A percentile compares a stretch with the other conserved stretches of the same genome.
phyloP scores from a whole-genome alignment of 1,140 invertebrate species.

The Antheraea pernyi region DNA sequence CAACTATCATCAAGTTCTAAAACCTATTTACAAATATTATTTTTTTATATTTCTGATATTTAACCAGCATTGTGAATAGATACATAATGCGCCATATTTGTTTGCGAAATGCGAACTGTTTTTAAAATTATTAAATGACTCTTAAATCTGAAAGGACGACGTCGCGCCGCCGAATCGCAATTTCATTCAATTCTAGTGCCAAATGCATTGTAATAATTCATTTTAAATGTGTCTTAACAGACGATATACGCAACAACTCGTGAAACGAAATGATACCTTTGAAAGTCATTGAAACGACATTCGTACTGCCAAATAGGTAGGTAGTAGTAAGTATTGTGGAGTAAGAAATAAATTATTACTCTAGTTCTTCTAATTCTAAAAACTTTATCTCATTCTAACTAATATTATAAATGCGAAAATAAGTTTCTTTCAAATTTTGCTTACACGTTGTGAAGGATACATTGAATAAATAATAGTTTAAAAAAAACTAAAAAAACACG shows the following conservation, averaged over 20 bases:
- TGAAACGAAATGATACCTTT: conserved; percentile 13
- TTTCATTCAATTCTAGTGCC: conserved; percentile 35
- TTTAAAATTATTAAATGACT: conserved; percentile 16
- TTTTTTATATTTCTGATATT: too few species aligned
- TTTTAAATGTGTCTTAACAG: conserved; percentile 38
- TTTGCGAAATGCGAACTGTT: neutral
- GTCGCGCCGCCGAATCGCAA: conserved; percentile 25
- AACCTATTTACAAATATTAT: neutral
- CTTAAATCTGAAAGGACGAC: conserved; percentile 20
- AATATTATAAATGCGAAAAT: too few species aligned
- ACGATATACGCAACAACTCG: conserved; percentile 25
- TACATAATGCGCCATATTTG: neutral
- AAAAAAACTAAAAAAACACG: too few species aligned
- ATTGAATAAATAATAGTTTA: too few species aligned
- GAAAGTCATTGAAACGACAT: conserved; percentile 17
- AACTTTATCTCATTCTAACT: too few species aligned
- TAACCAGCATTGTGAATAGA: too few species aligned
- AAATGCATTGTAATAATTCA: conserved; percentile 50
- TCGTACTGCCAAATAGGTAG: neutral
- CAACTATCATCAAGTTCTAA: conserved; percentile 3
- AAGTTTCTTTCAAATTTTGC: too few species aligned
- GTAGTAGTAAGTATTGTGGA: too few species aligned
- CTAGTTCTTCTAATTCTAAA: too few species aligned
- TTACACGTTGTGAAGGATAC: too few species aligned
- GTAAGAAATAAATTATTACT: too few species aligned